Percentiles rank a stretch among this genome's conserved stretches.
Evolutionary conservation across 2,113 vertebrate species (phyloP).

Genomic region (Forbesichthys agassizii): DNA sequence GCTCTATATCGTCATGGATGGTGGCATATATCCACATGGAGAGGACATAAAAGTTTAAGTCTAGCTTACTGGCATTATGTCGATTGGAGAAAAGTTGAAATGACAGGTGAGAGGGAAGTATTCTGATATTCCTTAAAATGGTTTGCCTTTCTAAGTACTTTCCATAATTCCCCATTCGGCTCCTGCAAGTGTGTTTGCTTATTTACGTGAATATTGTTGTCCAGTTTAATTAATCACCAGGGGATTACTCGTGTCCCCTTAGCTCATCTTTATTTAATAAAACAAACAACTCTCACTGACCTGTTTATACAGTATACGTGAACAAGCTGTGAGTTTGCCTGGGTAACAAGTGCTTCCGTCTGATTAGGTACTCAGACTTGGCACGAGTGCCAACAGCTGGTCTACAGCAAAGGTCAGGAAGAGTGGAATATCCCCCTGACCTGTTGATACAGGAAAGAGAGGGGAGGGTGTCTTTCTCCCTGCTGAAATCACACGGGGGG

Average conservation of each 20-base stretch:
- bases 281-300: conserved; percentile 34
- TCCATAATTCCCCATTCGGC: conserved; percentile 36
- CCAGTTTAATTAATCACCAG: conserved; percentile 57
- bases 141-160: conserved; percentile 23
- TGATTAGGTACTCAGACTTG: conserved; percentile 29
- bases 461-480: conserved; percentile 24
- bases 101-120: conserved; percentile 36
- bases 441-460: conserved; percentile 42
- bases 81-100: conserved; percentile 14
- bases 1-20: conserved; percentile 44
- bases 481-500: not conserved
- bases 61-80: conserved; percentile 14
- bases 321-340: conserved; percentile 37
- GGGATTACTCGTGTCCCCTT: conserved; percentile 35
- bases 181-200: conserved; percentile 8
- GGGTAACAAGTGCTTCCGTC: conserved; percentile 37
- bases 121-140: conserved; percentile 5
- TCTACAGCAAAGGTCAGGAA: conserved; percentile 27
- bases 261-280: conserved; percentile 22
- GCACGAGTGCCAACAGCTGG: conserved; percentile 23
- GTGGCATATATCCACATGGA: conserved; percentile 45
- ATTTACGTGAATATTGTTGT: conserved; percentile 34
- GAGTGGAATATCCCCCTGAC: conserved; percentile 30
- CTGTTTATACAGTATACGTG: conserved; percentile 28
- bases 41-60: conserved; percentile 28